phyloP scores from a whole-genome alignment of 37 sponge, comb jelly and placozoan genomes.

The Crambe crambe region DNA sequence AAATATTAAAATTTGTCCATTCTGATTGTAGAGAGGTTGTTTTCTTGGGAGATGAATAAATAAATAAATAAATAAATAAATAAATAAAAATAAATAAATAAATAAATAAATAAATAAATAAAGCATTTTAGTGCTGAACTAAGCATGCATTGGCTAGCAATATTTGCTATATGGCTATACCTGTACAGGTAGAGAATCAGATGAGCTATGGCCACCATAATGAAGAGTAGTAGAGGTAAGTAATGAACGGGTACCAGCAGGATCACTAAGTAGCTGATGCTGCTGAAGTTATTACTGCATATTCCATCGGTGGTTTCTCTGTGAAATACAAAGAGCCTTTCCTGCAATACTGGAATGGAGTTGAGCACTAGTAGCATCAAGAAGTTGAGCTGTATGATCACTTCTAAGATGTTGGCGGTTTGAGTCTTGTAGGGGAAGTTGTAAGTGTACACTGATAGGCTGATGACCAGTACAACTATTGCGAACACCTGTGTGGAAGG shows the following conservation, averaged over 20 bases:
- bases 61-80: too few relatives aligned
- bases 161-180: too few relatives aligned
- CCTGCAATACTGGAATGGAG: background rate
- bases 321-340: background rate
- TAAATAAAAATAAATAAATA: too few relatives aligned
- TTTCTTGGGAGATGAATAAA: too few relatives aligned
- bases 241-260: slow-evolving; percentile 40
- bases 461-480: slow-evolving; percentile 1
- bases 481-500: slow-evolving; percentile 16
- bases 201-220: background rate
- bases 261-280: slow-evolving; percentile 3
- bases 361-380: slow-evolving; percentile 25
- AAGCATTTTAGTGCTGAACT: too few relatives aligned
- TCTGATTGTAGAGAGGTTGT: too few relatives aligned
- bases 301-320: background rate
- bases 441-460: slow-evolving; percentile 19
- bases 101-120: too few relatives aligned
- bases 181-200: too few relatives aligned
- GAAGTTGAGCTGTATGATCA: slow-evolving; percentile 23
- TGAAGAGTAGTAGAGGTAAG: slow-evolving; percentile 11
- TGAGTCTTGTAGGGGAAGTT: slow-evolving; percentile 34
- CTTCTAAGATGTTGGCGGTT: slow-evolving; percentile 35
- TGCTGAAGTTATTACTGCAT: background rate
- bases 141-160: too few relatives aligned
- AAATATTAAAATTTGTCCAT: too few relatives aligned